phyloP scores from a whole-genome alignment of 2,797 vertebrate genomes.

The Pseudochirops cupreus region DNA sequence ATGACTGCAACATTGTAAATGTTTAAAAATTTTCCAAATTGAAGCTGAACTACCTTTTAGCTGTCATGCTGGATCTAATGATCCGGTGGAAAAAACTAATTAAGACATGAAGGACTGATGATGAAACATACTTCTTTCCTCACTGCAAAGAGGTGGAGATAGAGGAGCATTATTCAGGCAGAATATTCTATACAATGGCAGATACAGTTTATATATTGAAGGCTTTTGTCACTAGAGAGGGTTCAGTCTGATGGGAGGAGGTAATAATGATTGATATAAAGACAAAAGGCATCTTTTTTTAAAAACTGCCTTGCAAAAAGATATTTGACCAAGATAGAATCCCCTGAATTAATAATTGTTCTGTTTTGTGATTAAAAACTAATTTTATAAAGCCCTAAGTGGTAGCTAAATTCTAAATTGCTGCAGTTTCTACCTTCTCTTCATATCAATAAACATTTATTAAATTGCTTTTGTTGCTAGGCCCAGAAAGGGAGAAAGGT shows the following conservation, averaged over 20 bases:
- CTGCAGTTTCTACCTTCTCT: neutral
- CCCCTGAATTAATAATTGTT: neutral
- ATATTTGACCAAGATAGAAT: neutral
- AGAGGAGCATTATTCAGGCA: neutral
- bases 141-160: neutral
- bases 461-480: neutral
- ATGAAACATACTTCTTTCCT: neutral
- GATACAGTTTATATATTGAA: neutral
- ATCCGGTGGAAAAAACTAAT: neutral
- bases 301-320: neutral
- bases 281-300: neutral
- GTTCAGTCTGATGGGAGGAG: neutral
- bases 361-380: neutral
- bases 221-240: neutral
- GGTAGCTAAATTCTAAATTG: neutral
- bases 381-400: neutral
- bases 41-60: neutral
- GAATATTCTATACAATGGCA: neutral
- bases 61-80: neutral
- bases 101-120: neutral
- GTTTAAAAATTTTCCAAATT: neutral
- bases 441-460: neutral
- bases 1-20: neutral
- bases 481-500: neutral
- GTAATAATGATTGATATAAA: neutral